These are phyloP conservation scores for Fregata magnificens DNA, from an alignment of 2,113 vertebrate genomes.

Conservation along the genomic window DNA sequence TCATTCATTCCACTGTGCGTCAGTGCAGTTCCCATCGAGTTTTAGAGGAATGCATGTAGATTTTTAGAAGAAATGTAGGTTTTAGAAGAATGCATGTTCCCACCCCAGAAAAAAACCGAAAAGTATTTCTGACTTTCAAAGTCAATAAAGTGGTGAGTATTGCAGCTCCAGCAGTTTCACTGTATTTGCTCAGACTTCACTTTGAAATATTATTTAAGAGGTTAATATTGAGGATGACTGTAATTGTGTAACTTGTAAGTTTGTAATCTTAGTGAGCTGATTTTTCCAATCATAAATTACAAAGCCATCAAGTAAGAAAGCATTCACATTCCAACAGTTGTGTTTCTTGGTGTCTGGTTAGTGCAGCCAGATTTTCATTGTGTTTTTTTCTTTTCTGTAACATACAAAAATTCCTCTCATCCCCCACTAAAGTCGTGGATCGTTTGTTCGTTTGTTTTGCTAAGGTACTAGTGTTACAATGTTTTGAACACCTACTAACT, in stretches of 20 bases:
- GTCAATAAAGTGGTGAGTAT: not conserved
- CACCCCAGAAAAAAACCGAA: not conserved
- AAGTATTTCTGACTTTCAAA: not conserved
- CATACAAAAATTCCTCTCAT: not conserved
- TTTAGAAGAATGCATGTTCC: not conserved
- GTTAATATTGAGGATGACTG: conserved; percentile 8
- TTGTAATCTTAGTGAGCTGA: conserved; percentile 44
- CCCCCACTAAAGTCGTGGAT: not conserved
- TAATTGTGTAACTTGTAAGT: conserved; percentile 9
- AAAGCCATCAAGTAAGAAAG: not conserved
- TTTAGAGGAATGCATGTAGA: not conserved
- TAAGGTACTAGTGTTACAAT: not conserved
- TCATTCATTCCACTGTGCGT: not conserved
- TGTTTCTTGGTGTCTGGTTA: not conserved
- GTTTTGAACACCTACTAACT: not conserved
- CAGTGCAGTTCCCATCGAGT: not conserved
- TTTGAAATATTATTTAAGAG: conserved; percentile 25
- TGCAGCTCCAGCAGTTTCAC: not conserved
- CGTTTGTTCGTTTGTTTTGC: not conserved
- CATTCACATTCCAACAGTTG: not conserved
- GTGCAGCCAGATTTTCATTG: not conserved
- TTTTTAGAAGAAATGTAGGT: not conserved
- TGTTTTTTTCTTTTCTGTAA: not conserved
- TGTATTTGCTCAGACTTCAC: not conserved
- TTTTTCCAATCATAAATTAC: conserved; percentile 48